A percentile compares a stretch with the other conserved stretches of the same genome.
phyloP scores from a whole-genome alignment of 2,797 vertebrate species.

The Sciaenops ocellatus region DNA sequence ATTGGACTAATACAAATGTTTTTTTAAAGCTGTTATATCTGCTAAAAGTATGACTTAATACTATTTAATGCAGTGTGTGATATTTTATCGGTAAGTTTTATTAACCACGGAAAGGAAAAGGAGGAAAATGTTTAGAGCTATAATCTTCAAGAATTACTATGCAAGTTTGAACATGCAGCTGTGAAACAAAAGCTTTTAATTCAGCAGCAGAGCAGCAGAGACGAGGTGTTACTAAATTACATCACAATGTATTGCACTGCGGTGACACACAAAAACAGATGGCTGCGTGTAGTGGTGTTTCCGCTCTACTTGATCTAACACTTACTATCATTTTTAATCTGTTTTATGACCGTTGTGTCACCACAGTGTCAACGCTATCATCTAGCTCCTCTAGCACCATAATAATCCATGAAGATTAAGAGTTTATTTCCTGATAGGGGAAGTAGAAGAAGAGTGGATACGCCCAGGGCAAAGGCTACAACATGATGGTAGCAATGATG shows the following conservation, averaged over 20 bases:
- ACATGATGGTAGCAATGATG: conserved; percentile 8
- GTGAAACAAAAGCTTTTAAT: not conserved
- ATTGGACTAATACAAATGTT: not conserved
- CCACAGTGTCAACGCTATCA: conserved; percentile 18
- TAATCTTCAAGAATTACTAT: not conserved
- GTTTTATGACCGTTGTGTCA: conserved; percentile 51
- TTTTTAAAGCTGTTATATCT: not conserved
- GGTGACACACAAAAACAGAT: conserved; percentile 20
- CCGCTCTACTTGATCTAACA: conserved; percentile 23
- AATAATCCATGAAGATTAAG: conserved; percentile 72
- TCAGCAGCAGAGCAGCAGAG: not conserved
- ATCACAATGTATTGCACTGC: not conserved
- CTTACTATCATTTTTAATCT: conserved; percentile 50
- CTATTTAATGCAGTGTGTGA: not conserved
- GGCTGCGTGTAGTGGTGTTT: conserved; percentile 21
- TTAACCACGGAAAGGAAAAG: not conserved
- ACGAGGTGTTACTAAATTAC: not conserved
- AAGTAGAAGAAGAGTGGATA: conserved; percentile 30
- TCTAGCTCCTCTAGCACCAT: conserved; percentile 34
- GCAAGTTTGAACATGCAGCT: not conserved
- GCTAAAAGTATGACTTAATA: not conserved
- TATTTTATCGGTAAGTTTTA: not conserved
- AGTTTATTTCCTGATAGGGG: conserved; percentile 48
- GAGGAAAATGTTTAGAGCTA: not conserved
- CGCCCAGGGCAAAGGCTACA: conserved; percentile 37